Percentiles rank a stretch among this genome's conserved stretches.
phyloP scores from a whole-genome alignment of 2,113 vertebrate genomes.

The Brachionichthys hirsutus region DNA sequence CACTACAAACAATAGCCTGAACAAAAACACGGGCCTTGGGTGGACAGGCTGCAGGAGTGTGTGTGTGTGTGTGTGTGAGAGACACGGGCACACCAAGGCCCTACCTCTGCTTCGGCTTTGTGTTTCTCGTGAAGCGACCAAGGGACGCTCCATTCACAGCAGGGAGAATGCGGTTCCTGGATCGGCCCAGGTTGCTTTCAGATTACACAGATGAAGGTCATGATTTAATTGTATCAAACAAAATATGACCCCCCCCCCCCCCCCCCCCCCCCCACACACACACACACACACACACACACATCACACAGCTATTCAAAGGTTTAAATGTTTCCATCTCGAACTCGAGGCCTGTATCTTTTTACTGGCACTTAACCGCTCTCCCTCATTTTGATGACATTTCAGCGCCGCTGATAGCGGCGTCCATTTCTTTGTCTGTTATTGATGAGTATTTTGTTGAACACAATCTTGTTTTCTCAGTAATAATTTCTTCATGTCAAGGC shows the following conservation, averaged over 20 bases:
- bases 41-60: slow-evolving; percentile 38
- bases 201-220: slow-evolving; percentile 41
- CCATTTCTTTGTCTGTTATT: slow-evolving; percentile 11
- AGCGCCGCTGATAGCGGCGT: neutral
- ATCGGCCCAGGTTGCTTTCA: slow-evolving; percentile 49
- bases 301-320: slow-evolving; percentile 28
- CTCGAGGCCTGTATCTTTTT: slow-evolving; percentile 20
- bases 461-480: slow-evolving; percentile 10
- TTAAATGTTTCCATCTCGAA: slow-evolving; percentile 54
- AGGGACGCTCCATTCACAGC: slow-evolving; percentile 31
- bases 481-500: slow-evolving; percentile 31
- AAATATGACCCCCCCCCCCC: slow-evolving; percentile 35
- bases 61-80: slow-evolving; percentile 16
- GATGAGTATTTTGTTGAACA: slow-evolving; percentile 2
- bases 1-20: slow-evolving; percentile 33
- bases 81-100: slow-evolving; percentile 10
- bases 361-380: neutral
- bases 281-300: too few species aligned
- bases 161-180: slow-evolving; percentile 27
- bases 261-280: slow-evolving; percentile 5
- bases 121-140: slow-evolving; percentile 31
- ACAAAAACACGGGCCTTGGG: slow-evolving; percentile 38
- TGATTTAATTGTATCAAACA: slow-evolving; percentile 58
- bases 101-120: slow-evolving; percentile 38
- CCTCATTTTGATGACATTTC: slow-evolving; percentile 33